Conservation (phyloP, 2,113 vertebrate species). For the Perca fluviatilis region DNA sequence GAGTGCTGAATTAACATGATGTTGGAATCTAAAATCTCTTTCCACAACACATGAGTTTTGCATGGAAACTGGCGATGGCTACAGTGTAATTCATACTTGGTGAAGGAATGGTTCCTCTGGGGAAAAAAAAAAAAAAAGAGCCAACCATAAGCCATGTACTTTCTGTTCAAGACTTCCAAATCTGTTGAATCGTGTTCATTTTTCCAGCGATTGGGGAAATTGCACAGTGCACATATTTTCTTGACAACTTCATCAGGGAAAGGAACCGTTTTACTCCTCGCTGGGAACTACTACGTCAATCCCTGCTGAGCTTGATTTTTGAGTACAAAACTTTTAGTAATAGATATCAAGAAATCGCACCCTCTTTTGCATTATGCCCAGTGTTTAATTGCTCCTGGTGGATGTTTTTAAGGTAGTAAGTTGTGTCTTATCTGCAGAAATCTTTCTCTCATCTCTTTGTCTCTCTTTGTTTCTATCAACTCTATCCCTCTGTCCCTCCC, state of each 20-base stretch:
- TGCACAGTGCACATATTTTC: conserved; percentile 37
- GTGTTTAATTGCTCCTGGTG: neutral
- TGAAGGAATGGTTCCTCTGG: conserved; percentile 37
- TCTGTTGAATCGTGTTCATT: neutral
- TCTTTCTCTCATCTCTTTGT: neutral
- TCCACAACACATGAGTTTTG: conserved; percentile 42
- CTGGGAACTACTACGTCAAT: conserved; percentile 5
- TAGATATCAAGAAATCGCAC: neutral
- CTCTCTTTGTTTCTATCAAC: conserved; percentile 15
- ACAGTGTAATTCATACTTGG: conserved; percentile 37
- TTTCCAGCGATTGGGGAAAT: conserved; percentile 39
- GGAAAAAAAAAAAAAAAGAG: conserved; percentile 26
- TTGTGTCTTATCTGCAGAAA: neutral
- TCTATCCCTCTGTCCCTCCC: conserved; percentile 22
- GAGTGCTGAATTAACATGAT: conserved; percentile 41
- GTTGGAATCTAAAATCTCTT: conserved; percentile 13
- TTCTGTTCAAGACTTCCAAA: conserved; percentile 9
- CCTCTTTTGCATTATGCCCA: neutral
- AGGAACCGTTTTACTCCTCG: conserved; percentile 11
- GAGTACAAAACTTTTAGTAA: neutral
- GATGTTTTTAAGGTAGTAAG: neutral
- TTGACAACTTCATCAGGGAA: conserved; percentile 18
- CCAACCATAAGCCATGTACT: neutral
- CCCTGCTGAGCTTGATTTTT: neutral
- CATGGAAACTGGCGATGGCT: conserved; percentile 39